These are phyloP conservation scores for Pachliopta kotzebuea DNA, from an alignment of 2,888 invertebrate genomes.

Conservation along the genomic window DNA sequence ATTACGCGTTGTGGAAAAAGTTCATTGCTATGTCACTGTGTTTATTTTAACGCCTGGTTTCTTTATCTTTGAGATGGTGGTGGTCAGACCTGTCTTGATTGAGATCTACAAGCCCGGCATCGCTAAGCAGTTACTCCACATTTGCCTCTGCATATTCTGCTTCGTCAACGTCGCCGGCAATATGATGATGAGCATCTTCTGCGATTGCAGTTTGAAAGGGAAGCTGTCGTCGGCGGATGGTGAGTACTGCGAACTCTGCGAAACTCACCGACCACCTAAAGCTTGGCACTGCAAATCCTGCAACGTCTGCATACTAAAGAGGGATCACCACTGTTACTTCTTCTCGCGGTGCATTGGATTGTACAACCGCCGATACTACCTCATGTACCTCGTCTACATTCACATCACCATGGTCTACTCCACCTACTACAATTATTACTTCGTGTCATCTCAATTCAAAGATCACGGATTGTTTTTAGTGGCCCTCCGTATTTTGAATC, in stretches of 20 bases:
- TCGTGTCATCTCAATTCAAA: conserved; percentile 68
- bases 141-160: conserved; percentile 44
- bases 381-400: conserved; percentile 85
- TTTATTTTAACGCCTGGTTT: conserved; percentile 50
- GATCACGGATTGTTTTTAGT: conserved; percentile 41
- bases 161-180: conserved; percentile 60
- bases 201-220: conserved; percentile 44
- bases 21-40: conserved; percentile 40
- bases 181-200: conserved; percentile 49
- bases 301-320: conserved; percentile 87
- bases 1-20: conserved; percentile 36
- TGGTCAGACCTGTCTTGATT: conserved; percentile 48
- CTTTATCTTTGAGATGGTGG: conserved; percentile 50
- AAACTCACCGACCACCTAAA: conserved; percentile 84
- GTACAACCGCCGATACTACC: conserved; percentile 89
- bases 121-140: conserved; percentile 42
- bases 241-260: conserved; percentile 87
- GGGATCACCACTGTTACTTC: conserved; percentile 93
- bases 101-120: conserved; percentile 41
- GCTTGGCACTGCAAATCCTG: conserved; percentile 93
- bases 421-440: conserved; percentile 83
- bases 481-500: conserved; percentile 45
- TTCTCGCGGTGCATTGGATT: conserved; percentile 91
- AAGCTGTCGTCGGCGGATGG: conserved; percentile 46
- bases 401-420: conserved; percentile 84